Conservation (phyloP, 2,888 invertebrate genomes). For the Drosophila tripunctata region DNA sequence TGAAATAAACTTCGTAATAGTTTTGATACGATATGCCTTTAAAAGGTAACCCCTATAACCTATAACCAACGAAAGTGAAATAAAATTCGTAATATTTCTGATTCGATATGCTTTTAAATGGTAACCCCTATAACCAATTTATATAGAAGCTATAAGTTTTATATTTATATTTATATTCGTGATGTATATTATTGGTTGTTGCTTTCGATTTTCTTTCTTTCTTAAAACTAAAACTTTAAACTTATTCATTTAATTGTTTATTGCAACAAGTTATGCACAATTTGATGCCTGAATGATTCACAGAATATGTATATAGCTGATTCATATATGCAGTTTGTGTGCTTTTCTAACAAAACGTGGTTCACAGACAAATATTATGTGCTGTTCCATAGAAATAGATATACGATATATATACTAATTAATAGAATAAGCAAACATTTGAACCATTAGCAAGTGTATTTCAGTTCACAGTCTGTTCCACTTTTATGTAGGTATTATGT, state of each 20-base stretch:
- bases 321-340: conserved; percentile 19
- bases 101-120: too few relatives aligned
- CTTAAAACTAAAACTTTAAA: neutral
- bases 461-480: neutral
- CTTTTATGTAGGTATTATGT: too few relatives aligned
- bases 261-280: neutral
- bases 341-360: conserved; percentile 9
- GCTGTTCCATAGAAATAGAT: neutral
- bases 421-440: conserved; percentile 11
- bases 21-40: too few relatives aligned
- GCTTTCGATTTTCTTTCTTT: too few relatives aligned
- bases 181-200: too few relatives aligned
- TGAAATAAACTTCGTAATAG: too few relatives aligned
- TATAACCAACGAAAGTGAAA: too few relatives aligned
- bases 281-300: conserved; percentile 44
- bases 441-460: conserved; percentile 36
- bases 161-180: too few relatives aligned
- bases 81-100: too few relatives aligned
- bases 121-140: too few relatives aligned
- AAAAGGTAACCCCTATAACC: too few relatives aligned
- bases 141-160: too few relatives aligned
- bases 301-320: conserved; percentile 20
- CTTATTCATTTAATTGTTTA: conserved; percentile 19
- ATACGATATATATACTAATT: conserved; percentile 1
- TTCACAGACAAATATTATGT: conserved; percentile 37